Conservation (phyloP, 2,888 invertebrate species). For the Andrena minutula region DNA sequence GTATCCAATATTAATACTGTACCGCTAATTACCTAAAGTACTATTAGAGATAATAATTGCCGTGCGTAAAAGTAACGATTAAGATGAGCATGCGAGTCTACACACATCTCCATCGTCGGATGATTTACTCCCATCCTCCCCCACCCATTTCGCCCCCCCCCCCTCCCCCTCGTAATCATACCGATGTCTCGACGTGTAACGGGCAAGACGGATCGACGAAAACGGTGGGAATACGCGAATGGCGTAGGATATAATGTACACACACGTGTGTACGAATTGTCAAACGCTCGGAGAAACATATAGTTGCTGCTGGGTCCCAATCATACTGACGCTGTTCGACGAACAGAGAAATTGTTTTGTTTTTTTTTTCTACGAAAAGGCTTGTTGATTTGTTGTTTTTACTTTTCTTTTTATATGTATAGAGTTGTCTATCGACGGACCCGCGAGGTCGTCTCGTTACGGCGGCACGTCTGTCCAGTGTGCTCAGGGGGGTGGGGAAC, state of each 20-base stretch:
- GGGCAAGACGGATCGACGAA: slow-evolving; percentile 39
- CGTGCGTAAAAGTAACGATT: slow-evolving; percentile 78
- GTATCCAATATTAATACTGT: slow-evolving; percentile 73
- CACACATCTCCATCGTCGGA: slow-evolving; percentile 30
- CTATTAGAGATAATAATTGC: slow-evolving; percentile 79
- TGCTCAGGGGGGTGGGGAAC: background rate
- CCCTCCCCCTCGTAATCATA: slow-evolving; percentile 73
- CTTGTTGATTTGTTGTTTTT: slow-evolving; percentile 18
- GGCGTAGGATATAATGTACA: slow-evolving; percentile 54
- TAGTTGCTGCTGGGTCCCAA: slow-evolving; percentile 22
- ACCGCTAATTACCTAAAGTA: slow-evolving; percentile 77
- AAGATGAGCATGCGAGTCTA: slow-evolving; percentile 76
- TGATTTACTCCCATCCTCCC: slow-evolving; percentile 74
- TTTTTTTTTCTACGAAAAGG: background rate
- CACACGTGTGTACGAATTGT: slow-evolving; percentile 31
- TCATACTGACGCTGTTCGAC: slow-evolving; percentile 33
- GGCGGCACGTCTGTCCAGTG: background rate
- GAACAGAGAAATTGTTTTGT: slow-evolving; percentile 15
- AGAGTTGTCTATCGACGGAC: background rate
- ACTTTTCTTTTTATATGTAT: background rate
- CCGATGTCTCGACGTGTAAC: slow-evolving; percentile 73
- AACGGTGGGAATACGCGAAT: slow-evolving; percentile 17
- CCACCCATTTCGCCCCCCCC: background rate
- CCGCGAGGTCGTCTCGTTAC: slow-evolving; percentile 4
- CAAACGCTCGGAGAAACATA: slow-evolving; percentile 10